These are phyloP conservation scores for Otus scops DNA, from an alignment of 2,797 vertebrate species.

Conservation along the genomic window DNA sequence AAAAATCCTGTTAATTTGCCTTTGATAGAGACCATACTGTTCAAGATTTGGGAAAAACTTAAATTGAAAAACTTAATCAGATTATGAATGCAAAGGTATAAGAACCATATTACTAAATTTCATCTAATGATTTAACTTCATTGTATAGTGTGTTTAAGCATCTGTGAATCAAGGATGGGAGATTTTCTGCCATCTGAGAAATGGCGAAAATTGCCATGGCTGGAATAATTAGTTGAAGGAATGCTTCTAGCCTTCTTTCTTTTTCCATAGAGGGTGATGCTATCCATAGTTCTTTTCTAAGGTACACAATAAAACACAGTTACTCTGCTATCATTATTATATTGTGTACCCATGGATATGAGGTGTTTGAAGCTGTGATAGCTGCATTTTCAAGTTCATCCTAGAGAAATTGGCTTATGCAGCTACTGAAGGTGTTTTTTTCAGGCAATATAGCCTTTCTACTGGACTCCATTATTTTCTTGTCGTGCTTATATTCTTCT, in stretches of 20 bases:
- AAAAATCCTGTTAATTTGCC: not conserved
- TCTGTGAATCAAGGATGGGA: not conserved
- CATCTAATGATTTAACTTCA: not conserved
- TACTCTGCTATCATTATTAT: not conserved
- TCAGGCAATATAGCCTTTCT: not conserved
- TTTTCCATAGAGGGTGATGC: not conserved
- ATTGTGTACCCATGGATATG: not conserved
- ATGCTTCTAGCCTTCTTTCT: not conserved
- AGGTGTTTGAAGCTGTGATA: not conserved
- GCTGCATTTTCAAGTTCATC: not conserved
- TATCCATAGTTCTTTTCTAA: not conserved
- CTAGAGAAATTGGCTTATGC: not conserved
- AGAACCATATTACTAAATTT: not conserved
- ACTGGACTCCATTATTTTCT: not conserved
- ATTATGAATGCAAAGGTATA: not conserved
- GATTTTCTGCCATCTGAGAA: not conserved
- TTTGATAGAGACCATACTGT: not conserved
- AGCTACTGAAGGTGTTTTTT: not conserved
- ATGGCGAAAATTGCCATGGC: not conserved
- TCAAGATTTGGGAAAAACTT: not conserved
- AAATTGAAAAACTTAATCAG: fast-evolving
- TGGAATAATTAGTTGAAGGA: not conserved
- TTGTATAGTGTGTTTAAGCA: not conserved
- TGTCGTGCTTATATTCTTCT: not conserved
- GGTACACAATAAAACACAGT: not conserved